Evolutionary conservation across 2,888 invertebrate genomes (phyloP).

Genomic region (Meiosimyza decipiens): DNA sequence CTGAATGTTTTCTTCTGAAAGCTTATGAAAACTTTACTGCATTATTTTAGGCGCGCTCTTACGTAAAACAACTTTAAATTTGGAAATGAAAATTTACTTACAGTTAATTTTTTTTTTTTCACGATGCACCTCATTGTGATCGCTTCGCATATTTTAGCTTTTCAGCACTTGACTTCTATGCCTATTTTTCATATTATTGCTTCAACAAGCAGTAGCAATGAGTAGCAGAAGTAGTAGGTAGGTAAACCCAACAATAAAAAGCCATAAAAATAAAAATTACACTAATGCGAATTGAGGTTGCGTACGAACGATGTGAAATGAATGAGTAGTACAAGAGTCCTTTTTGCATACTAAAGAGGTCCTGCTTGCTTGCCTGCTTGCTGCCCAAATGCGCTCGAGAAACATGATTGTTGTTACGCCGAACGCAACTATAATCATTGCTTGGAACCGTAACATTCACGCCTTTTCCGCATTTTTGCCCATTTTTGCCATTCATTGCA

Average conservation of each 20-base stretch:
- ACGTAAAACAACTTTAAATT: too few relatives aligned
- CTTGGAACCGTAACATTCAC: constrained; percentile 44
- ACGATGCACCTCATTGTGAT: too few relatives aligned
- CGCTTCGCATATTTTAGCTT: too few relatives aligned
- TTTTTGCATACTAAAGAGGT: constrained; percentile 20
- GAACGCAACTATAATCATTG: constrained; percentile 38
- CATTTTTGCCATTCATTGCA: constrained; percentile 5
- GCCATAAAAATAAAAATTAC: constrained; percentile 25
- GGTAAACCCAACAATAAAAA: constrained; percentile 21
- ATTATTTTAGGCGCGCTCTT: too few relatives aligned
- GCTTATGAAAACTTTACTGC: too few relatives aligned
- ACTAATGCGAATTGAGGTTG: constrained; percentile 16
- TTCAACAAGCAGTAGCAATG: too few relatives aligned
- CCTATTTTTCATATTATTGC: too few relatives aligned
- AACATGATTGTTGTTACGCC: background rate
- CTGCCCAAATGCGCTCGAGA: background rate
- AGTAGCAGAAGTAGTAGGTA: too few relatives aligned
- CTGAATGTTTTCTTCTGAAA: too few relatives aligned
- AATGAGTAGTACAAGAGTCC: background rate
- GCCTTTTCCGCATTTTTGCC: constrained; percentile 39
- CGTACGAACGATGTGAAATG: background rate
- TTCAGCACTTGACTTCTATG: too few relatives aligned
- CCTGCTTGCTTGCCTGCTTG: background rate
- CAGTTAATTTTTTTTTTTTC: too few relatives aligned
- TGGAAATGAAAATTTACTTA: too few relatives aligned